phyloP scores from a whole-genome alignment of 2,888 invertebrate genomes.

The Nemurella pictetii region DNA sequence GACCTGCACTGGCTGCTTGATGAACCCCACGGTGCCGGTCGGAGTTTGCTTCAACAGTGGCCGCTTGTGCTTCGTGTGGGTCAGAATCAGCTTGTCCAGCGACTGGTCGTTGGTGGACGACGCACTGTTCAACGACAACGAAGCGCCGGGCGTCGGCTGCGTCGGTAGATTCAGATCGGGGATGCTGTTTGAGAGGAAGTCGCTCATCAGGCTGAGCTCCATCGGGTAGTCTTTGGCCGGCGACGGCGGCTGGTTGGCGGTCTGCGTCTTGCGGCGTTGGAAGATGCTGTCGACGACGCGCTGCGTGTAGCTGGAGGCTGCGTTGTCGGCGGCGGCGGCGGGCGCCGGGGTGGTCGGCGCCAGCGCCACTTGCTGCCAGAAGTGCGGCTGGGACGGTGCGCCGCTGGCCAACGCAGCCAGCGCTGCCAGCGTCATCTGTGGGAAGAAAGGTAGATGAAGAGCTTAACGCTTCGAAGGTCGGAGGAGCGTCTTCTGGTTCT shows the following conservation, averaged over 20 bases:
- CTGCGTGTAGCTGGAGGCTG: neutral
- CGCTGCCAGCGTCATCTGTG: neutral
- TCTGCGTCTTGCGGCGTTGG: neutral
- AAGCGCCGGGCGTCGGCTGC: neutral
- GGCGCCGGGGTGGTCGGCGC: neutral
- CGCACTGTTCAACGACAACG: neutral
- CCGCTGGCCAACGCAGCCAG: neutral
- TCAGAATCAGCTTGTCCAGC: constrained; percentile 16
- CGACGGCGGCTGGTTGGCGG: neutral
- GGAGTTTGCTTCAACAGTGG: neutral
- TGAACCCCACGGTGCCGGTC: neutral
- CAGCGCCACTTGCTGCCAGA: neutral
- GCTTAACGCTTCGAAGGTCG: no score
- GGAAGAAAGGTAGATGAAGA: no score
- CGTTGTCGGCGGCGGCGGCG: neutral
- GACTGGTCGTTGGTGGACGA: neutral
- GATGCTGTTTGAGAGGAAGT: neutral
- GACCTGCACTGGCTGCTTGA: neutral
- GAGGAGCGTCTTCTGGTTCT: no score
- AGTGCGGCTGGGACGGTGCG: neutral
- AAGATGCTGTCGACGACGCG: neutral
- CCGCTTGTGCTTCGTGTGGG: neutral
- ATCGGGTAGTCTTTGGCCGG: neutral
- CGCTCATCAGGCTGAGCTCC: neutral
- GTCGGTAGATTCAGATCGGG: neutral